Base-by-base conservation (phyloP, 2,888 invertebrate species). In the Alcis repandata region DNA sequence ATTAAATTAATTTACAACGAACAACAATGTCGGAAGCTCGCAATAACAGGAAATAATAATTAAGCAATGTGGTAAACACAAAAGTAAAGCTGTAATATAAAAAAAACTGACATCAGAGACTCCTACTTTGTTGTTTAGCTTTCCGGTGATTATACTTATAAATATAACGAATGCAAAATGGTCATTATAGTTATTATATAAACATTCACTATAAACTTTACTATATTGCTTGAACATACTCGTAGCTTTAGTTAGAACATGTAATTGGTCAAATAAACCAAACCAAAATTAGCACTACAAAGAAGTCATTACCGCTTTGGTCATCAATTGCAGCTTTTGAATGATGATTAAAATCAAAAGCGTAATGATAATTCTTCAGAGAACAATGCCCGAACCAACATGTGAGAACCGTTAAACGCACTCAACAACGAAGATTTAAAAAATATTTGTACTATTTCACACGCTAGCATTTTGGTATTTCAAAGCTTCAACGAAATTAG, bases 1-100 rank as follows among this genome's bases (percentile, higher is more conserved):
- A 88, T 88, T 86, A 84, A 88, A 87, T 88, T 77, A 85, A 86
- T 83, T 84, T 82, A 81, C 82, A 79, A 76, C 68, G 73, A 70
- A 68, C 79, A 78, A 79, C 74, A 70, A 77, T 75, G 75, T 73
- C 71, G 17, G 40, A 58, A 71, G 69, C 49, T 27, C 60, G 67
- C 52, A 64, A 61, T 57, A 51, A 27, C 56, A 65, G 45, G 60
- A 68, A 63, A 67, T 46, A 57, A 61, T 61, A 65, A 33, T 67
- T 33, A 45, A 46, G 52, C 49, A 68, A 67, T 65, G 43, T 56
- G 33, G 46, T 54, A 27, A 63, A 32, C 48, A 43, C 43, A 7
- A 1, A 10, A 40, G 22, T 19, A 51, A 1, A 22, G 15, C 15
- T n/a, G n/a, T n/a, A n/a, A n/a, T n/a, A n/a, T n/a, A n/a, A n/a